Base-by-base conservation (phyloP, 2,797 vertebrate genomes). In the Streptopelia turtur region DNA sequence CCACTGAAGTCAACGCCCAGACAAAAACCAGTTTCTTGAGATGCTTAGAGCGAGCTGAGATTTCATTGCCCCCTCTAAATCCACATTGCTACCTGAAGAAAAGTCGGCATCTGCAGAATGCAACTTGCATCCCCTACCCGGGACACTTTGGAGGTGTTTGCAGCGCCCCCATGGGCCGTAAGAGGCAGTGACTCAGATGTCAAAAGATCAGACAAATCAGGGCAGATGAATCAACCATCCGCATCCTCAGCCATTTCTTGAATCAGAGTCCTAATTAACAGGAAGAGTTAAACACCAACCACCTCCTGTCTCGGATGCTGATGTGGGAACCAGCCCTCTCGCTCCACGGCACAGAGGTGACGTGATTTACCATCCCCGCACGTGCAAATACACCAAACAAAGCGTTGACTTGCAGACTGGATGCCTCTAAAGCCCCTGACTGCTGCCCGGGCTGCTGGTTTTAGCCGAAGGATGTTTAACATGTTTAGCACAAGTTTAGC, bases 401-500 rank as follows among this genome's bases (percentile, higher is more conserved):
- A 13, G 45, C 1, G 15, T 1, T 0, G 0, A 45, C 28, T 25
- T 15, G 55, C 11, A 14, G 53, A 0, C 1, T 5, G 13, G 37
- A 17, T 18, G 50, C 4, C n/a, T 70, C 61, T 3, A 20, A 4
- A 1, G 11, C 18, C 60, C n/a, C 9, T 16, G 24, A 1, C 15
- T 9, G 5, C 43, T 30, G 53, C 11, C 11, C 18, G 33, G 9
- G 10, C 71, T 41, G 45, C 35, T 18, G 41, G 7, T 20, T 59
- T 56, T 5, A 66, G 37, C 43, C 45, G 27, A 23, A 80, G 43
- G 69, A 63, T 25, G 1, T 9, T 20, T 69, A 45, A 63, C 22
- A 11, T 11, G 21, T 49, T 43, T 24, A 24, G 56, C 4, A 1
- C 45, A 45, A 45, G 43, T 45, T 45, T 45, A 45, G 43, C 43